These are phyloP conservation scores for Drosophila auraria DNA, from an alignment of 1,140 invertebrate genomes.

Conservation along the genomic window DNA sequence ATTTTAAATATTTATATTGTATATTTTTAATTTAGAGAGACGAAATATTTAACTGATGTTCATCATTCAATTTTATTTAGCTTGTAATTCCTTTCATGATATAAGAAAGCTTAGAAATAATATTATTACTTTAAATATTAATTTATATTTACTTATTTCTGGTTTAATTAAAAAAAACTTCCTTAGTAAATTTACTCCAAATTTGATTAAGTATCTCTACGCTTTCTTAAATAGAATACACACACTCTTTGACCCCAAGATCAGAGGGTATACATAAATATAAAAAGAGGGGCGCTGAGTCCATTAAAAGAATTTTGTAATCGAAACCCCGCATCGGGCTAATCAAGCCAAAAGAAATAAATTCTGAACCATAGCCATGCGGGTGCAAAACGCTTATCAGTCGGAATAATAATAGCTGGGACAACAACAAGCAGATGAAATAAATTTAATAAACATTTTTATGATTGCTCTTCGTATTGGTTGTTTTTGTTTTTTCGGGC, in stretches of 20 bases:
- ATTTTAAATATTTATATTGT: background rate
- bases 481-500: constrained; percentile 21
- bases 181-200: too few relatives aligned
- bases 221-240: background rate
- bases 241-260: constrained; percentile 5
- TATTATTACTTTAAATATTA: too few relatives aligned
- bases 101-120: too few relatives aligned
- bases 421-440: constrained; percentile 31
- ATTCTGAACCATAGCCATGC: constrained; percentile 36
- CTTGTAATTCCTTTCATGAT: too few relatives aligned
- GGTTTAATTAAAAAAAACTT: too few relatives aligned
- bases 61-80: too few relatives aligned
- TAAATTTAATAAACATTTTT: constrained; percentile 62
- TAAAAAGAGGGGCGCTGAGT: constrained; percentile 23
- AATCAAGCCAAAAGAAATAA: constrained; percentile 46
- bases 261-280: constrained; percentile 14
- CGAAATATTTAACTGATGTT: too few relatives aligned
- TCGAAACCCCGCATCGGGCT: constrained; percentile 53
- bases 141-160: too few relatives aligned
- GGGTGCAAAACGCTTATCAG: constrained; percentile 56
- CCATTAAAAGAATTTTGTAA: constrained; percentile 65
- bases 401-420: constrained; percentile 40
- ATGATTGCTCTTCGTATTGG: constrained; percentile 39
- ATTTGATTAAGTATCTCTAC: too few relatives aligned
- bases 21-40: background rate